These are phyloP conservation scores for Drosophila miranda DNA, from an alignment of 1,140 invertebrate species.

Conservation along the genomic window DNA sequence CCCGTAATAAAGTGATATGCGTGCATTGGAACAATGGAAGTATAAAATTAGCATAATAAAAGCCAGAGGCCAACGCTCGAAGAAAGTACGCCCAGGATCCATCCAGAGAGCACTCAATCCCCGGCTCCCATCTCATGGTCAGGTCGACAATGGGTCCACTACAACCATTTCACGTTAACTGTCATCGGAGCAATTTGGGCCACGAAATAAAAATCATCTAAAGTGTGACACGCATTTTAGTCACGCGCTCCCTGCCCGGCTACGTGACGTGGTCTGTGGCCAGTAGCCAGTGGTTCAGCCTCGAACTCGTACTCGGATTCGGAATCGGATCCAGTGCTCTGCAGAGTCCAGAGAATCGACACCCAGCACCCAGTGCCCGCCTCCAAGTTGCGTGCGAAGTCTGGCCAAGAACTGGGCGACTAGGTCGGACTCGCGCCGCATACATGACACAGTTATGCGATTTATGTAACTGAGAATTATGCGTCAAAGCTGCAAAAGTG, in stretches of 20 bases:
- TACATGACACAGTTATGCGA: slow-evolving; percentile 78
- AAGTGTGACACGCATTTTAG: slow-evolving; percentile 68
- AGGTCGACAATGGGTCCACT: slow-evolving; percentile 29
- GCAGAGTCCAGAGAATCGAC: slow-evolving; percentile 18
- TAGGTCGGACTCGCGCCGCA: slow-evolving; percentile 18
- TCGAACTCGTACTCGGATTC: slow-evolving; percentile 19
- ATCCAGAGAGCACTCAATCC: slow-evolving; percentile 37
- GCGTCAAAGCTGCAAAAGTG: slow-evolving; percentile 67
- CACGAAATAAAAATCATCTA: slow-evolving; percentile 20
- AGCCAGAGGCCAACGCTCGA: slow-evolving; percentile 58
- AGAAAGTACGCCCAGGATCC: slow-evolving; percentile 24
- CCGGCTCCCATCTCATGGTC: slow-evolving; percentile 18
- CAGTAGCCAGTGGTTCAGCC: slow-evolving; percentile 8
- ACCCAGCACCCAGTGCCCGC: too few species aligned
- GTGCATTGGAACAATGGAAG: slow-evolving; percentile 72
- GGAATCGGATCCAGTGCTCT: slow-evolving; percentile 5
- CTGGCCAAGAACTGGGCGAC: slow-evolving; percentile 38
- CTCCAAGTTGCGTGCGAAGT: slow-evolving; percentile 49
- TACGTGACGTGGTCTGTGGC: slow-evolving; percentile 48
- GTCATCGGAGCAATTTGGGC: slow-evolving; percentile 41
- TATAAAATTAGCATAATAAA: slow-evolving; percentile 80
- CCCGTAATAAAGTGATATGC: slow-evolving; percentile 78
- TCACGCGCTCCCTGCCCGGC: slow-evolving; percentile 47
- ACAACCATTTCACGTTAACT: slow-evolving; percentile 45
- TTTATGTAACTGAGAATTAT: slow-evolving; percentile 77